phyloP scores from a whole-genome alignment of 2,888 invertebrate genomes.

The Oithona nana region DNA sequence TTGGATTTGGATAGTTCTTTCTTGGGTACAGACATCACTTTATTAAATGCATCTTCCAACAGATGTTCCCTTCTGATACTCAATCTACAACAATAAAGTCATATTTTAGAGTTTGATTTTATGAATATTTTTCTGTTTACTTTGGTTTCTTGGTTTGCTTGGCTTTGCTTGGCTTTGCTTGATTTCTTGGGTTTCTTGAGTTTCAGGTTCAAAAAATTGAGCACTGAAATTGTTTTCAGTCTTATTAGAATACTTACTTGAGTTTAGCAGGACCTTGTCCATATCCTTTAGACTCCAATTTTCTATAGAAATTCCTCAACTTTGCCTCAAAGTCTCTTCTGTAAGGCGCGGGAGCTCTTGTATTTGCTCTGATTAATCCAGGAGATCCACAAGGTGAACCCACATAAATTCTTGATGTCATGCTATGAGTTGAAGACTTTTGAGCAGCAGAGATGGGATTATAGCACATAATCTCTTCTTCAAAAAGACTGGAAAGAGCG shows the following conservation, averaged over 20 bases:
- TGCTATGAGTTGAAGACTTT: constrained; percentile 42
- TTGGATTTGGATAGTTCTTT: constrained; percentile 88
- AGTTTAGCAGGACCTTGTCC: constrained; percentile 92
- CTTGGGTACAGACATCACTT: constrained; percentile 88
- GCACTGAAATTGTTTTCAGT: neutral
- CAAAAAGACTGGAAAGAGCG: constrained; percentile 75
- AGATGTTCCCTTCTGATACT: constrained; percentile 81
- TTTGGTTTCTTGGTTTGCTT: too few relatives aligned
- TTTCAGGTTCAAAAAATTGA: neutral
- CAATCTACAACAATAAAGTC: constrained; percentile 38
- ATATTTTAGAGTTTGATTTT: neutral
- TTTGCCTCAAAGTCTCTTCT: constrained; percentile 87
- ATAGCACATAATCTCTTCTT: constrained; percentile 96
- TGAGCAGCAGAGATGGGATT: constrained; percentile 38
- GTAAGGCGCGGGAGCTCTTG: constrained; percentile 71
- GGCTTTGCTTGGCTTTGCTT: too few relatives aligned
- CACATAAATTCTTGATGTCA: too few relatives aligned
- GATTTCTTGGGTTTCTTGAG: too few relatives aligned
- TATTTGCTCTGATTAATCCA: constrained; percentile 45
- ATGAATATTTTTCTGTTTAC: neutral
- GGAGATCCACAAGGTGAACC: constrained; percentile 57
- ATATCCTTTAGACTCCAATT: constrained; percentile 85
- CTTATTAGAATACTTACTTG: constrained; percentile 51
- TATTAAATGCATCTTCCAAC: constrained; percentile 83
- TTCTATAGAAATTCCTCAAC: constrained; percentile 76